Base-by-base conservation (phyloP, 2,113 vertebrate genomes). In the Psittacula cyanocephala region DNA sequence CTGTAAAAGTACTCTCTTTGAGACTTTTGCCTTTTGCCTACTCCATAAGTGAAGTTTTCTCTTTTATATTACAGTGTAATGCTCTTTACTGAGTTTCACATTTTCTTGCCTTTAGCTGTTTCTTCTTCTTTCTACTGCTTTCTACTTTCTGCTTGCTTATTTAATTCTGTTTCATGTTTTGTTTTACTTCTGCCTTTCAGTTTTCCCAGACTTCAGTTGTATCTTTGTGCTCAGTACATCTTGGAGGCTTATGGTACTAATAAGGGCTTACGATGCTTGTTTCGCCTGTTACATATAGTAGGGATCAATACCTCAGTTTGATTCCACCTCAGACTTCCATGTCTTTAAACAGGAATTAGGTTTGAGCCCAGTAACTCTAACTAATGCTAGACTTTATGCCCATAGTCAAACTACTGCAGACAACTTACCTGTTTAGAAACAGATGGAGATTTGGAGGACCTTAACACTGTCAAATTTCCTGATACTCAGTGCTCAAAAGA, bases 341-440 rank as follows among this genome's bases (percentile, higher is more conserved):
- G 85, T 91, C 94, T 94, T 96, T 50, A 57, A 74, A 69, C 82
- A 64, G 62, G 92, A 97, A 95, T 96, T 86, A 91, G 77, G 55
- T 87, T 86, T 97, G 96, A 95, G 92, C 69, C 25, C 60, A 43
- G 3, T 79, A 92, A 86, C 93, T 91, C 78, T 27, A 23, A 81
- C 79, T 97, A 90, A 85, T 93, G 80, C 85, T 13, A 52, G 65
- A 93, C 80, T 77, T 81, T 76, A 80, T 94, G 95, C 96, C 91
- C 86, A 17, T 94, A 91, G 95, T 92, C 93, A 96, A 94, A 1
- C 37, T 59, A 7, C 27, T 76, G 67, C 93, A 52, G 79, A 28
- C 37, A 76, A 33, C 28, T 60, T 80, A 85, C 49, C 46, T 91
- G 75, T n/a, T 91, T 50, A 15, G 80, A 62, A 90, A 1, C 37